Base-by-base conservation (phyloP, 2,888 invertebrate genomes). In the Scaptomyza parva region DNA sequence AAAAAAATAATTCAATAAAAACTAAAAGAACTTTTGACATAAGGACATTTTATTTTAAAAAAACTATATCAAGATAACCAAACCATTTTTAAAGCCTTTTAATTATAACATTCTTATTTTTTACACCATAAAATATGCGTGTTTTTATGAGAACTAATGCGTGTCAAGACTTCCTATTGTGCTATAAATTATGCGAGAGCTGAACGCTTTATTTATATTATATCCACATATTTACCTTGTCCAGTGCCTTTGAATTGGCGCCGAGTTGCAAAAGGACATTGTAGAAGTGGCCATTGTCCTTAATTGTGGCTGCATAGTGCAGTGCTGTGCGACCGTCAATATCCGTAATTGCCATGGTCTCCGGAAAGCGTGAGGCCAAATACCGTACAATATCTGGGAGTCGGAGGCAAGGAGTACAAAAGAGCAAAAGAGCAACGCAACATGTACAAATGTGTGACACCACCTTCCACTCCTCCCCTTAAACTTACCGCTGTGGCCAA, bases 261-360 rank as follows among this genome's bases (percentile, higher is more conserved):
- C 98, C 98, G 60, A 97, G 93, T 89, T 97, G 96, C 75, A 96
- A 93, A 51, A 98, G 92, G 54, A 97, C 93, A 90, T 96, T 96
- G 91, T 96, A 97, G 89, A 96, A 96, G 90, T 97, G 96, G 0
- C 96, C 96, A 88, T 97, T 97, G 86, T 98, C 97, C 39, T 95
- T 95, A 61, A 97, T 92, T 11, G 95, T 95, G 3, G 97, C 96
- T 2, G 97, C 96, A 89, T 97, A 98, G 92, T 98, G 97, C 70
- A 98, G 92, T 1, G 97, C 95, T n/a, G 97, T 97, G 78, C 97
- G 93, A 44, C 95, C 96, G 90, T 96, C 95, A 78, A 94, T 93
- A 91, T 97, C 97, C 47, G 94, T 93, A 54, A 95, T 95, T 69
- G 95, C 95, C 47, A 96, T 93, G 12, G 97, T 97, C 93, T 97